A percentile compares a stretch with the other conserved stretches of the same genome.
Evolutionary conservation across 2,113 vertebrate species (phyloP).

Genomic region (Sebastes schlegelii): DNA sequence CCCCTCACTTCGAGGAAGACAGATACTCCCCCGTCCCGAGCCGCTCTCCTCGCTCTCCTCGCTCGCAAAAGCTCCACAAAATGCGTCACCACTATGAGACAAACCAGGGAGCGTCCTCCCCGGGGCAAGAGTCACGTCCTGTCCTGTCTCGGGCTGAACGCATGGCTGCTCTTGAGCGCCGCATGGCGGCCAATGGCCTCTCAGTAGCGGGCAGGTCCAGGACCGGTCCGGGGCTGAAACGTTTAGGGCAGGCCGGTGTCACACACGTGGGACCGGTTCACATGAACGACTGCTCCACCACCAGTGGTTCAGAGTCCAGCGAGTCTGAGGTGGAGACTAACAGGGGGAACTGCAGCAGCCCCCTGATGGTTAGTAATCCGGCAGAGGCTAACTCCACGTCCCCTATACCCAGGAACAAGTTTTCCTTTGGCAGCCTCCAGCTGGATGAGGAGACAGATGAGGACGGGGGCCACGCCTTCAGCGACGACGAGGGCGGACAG

Average conservation of each 20-base stretch:
- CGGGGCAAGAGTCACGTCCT: conserved; percentile 62
- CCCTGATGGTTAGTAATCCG: conserved; percentile 80
- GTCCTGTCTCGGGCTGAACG: conserved; percentile 75
- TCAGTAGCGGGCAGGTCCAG: conserved; percentile 75
- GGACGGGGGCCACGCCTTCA: conserved; percentile 83
- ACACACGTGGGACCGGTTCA: conserved; percentile 83
- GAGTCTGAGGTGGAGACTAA: conserved; percentile 89
- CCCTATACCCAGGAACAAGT: conserved; percentile 84
- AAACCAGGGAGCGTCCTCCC: conserved; percentile 79
- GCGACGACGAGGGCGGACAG: conserved; percentile 85
- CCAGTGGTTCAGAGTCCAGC: conserved; percentile 92
- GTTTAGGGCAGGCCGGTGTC: conserved; percentile 45
- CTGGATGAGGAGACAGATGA: conserved; percentile 87
- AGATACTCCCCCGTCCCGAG: conserved; percentile 80
- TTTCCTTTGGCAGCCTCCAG: conserved; percentile 86
- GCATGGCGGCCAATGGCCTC: conserved; percentile 87
- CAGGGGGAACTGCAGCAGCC: conserved; percentile 75
- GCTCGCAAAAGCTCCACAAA: conserved; percentile 75
- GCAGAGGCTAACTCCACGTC: conserved; percentile 80
- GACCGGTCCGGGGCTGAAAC: conserved; percentile 65
- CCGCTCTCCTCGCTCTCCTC: conserved; percentile 69
- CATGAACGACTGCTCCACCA: conserved; percentile 88
- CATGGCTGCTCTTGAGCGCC: conserved; percentile 83
- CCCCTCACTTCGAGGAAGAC: conserved; percentile 50
- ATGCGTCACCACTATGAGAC: conserved; percentile 84